Percentiles rank a stretch among this genome's conserved stretches.
Conservation (phyloP, 2,113 vertebrate species). For the Mesembrinibis cayennensis region DNA sequence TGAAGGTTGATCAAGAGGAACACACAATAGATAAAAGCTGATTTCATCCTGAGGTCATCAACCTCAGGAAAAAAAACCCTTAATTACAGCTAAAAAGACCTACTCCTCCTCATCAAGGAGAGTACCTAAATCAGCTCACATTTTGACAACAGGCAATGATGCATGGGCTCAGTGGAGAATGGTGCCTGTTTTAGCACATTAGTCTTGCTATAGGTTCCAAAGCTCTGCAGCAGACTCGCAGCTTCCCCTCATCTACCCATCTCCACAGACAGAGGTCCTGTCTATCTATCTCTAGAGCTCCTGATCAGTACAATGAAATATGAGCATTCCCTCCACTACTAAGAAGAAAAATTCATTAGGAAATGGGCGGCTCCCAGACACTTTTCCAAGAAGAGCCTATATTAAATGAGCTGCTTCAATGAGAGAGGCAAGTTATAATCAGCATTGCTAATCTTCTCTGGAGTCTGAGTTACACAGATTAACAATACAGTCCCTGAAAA, state of each 20-base stretch:
- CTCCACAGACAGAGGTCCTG: neutral
- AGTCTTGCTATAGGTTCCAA: neutral
- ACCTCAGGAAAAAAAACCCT: neutral
- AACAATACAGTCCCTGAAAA: neutral
- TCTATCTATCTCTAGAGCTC: neutral
- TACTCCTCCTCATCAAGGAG: neutral
- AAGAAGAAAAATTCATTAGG: neutral
- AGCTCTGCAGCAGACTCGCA: neutral
- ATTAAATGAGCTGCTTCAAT: neutral
- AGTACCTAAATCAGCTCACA: neutral
- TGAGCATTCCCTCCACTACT: neutral
- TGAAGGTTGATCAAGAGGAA: neutral
- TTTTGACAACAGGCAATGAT: neutral
- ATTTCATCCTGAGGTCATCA: neutral
- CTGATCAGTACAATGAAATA: neutral
- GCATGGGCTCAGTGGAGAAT: neutral
- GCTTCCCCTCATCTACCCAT: neutral
- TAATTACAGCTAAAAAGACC: neutral
- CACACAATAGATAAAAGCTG: neutral
- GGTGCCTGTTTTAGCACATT: neutral
- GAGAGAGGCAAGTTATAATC: neutral
- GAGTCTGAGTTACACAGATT: neutral
- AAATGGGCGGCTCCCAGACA: neutral
- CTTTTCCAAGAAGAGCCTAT: neutral
- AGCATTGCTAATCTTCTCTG: neutral